Base-by-base conservation (phyloP, 1,140 invertebrate genomes). In the Oppia nitens region DNA sequence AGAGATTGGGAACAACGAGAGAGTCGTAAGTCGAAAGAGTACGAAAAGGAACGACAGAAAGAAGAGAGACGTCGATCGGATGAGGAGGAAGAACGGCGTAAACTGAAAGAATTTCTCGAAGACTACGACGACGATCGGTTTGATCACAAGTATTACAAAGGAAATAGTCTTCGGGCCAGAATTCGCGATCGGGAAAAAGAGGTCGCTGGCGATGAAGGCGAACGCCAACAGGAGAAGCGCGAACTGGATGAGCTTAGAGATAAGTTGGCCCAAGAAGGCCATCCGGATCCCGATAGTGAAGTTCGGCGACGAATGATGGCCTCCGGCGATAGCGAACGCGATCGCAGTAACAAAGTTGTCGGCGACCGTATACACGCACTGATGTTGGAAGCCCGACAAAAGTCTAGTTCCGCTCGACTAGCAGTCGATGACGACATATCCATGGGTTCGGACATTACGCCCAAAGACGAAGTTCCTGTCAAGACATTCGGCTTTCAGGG, bases 41-140 rank as follows among this genome's bases (percentile, higher is more conserved):
- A 93, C 69, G 85, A 89, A 68, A 89, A 88, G 68, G 87, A 93
- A 71, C 77, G 80, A 49, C 83, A 92, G 64, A 83, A 87, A 66
- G 86, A 91, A 68, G 75, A 83, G 27, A 74, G 82, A 59, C 83
- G 84, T 66, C 83, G 87, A 68, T 83, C 87, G 64, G 88, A 93
- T 68, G 61, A 86, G 59, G 81, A 85, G 68, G 80, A 81, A 61
- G 92, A 98, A 74, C 92, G 90, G 0, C 88, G 90, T 73, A 78
- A 87, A 47, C 76, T 98, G 14, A 93, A 94, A 72, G 90, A 98
- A 75, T 98, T 98, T 70, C 77, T 98, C 11, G 93, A 98, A 73
- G 94, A 98, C 72, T 98, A 98, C 70, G 92, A 97, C 71, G 94
- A 98, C 72, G 90, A 97, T 73, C 76, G 89, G 52, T 91, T 97